Evolutionary conservation across 2,113 vertebrate species (phyloP).

Genomic region (Petroica traversi): DNA sequence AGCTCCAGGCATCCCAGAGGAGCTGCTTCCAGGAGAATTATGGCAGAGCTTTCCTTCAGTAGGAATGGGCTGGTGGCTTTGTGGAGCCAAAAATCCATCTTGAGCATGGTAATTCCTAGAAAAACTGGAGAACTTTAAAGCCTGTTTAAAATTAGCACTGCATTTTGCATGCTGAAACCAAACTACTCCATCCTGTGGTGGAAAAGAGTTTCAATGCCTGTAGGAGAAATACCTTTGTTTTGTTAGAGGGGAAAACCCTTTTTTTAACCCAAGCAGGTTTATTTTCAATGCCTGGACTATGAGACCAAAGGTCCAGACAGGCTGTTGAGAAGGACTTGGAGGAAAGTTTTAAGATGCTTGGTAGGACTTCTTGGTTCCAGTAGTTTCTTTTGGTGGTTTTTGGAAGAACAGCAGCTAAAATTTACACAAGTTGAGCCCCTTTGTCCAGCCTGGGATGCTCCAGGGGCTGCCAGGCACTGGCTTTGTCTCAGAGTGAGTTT

Average conservation of each 20-base stretch:
- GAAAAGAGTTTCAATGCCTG: neutral
- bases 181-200: neutral
- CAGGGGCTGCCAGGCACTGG: neutral
- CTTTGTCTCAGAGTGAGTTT: neutral
- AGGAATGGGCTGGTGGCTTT: neutral
- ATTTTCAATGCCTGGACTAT: neutral
- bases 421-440: neutral
- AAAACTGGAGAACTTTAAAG: neutral
- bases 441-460: rapidly evolving
- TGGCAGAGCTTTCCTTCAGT: neutral
- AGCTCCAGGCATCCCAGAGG: neutral
- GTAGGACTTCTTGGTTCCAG: neutral
- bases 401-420: neutral
- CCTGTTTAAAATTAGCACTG: neutral
- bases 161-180: neutral
- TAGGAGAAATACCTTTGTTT: neutral
- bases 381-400: neutral
- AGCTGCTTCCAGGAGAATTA: neutral
- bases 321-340: neutral
- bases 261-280: neutral
- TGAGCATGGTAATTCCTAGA: neutral
- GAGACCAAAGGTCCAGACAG: neutral
- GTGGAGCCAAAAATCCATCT: neutral
- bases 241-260: neutral
- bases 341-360: neutral